Conservation (phyloP, 2,113 vertebrate species). For the Atherinomorus stipes region DNA sequence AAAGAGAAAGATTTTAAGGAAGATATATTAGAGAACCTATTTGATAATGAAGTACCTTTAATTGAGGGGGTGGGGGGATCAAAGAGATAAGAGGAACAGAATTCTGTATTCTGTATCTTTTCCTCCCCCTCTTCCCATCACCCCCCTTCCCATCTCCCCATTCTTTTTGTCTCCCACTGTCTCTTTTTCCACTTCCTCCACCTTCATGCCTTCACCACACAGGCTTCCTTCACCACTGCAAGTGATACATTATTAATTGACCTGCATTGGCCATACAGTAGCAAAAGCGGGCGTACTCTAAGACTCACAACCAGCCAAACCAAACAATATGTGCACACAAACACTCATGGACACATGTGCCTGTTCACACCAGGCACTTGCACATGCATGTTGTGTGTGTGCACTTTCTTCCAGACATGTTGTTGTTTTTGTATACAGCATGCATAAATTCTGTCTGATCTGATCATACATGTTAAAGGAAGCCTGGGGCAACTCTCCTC, state of each 20-base stretch:
- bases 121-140: neutral
- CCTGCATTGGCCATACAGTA: conserved; percentile 67
- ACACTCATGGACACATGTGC: neutral
- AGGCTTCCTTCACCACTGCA: conserved; percentile 72
- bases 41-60: conserved; percentile 22
- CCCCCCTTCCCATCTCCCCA: conserved; percentile 25
- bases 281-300: conserved; percentile 42
- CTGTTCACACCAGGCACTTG: neutral
- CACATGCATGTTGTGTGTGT: neutral
- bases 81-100: neutral
- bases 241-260: conserved; percentile 80
- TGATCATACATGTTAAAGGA: conserved; percentile 53
- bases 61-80: conserved; percentile 4
- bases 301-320: conserved; percentile 26
- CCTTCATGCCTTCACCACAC: conserved; percentile 32
- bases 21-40: conserved; percentile 37
- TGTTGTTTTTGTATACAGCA: conserved; percentile 57
- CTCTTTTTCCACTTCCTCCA: conserved; percentile 8
- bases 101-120: conserved; percentile 10
- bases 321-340: conserved; percentile 1
- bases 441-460: conserved; percentile 72
- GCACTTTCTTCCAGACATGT: conserved; percentile 6
- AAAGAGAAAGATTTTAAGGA: neutral
- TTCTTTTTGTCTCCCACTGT: conserved; percentile 61
- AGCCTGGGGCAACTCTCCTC: conserved; percentile 64